Evolutionary conservation across 2,113 vertebrate species (phyloP).

Genomic region (Grus americana): DNA sequence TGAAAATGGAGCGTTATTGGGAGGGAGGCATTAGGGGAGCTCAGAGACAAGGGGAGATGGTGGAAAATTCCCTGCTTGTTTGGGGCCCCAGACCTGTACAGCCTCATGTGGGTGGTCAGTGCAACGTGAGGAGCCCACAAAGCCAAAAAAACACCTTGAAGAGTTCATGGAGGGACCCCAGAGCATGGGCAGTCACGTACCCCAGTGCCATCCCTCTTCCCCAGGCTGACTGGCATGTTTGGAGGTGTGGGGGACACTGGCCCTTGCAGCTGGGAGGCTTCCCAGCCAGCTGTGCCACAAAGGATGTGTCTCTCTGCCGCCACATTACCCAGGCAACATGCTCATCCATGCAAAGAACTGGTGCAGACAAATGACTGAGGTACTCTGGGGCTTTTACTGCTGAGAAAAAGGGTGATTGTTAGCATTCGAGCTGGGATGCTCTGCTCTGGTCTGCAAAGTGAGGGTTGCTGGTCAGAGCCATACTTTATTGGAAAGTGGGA

Average conservation of each 20-base stretch:
- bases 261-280: background rate
- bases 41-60: background rate
- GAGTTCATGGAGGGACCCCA: background rate
- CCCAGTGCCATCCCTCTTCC: background rate
- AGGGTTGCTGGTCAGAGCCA: background rate
- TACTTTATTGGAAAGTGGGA: background rate
- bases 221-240: rapidly evolving
- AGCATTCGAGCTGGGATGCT: background rate
- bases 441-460: background rate
- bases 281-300: background rate
- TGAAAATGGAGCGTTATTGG: background rate
- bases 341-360: background rate
- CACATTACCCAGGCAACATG: background rate
- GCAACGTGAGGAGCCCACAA: background rate
- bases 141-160: background rate
- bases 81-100: background rate
- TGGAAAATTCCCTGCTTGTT: background rate
- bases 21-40: background rate
- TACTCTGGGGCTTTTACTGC: background rate
- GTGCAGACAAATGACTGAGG: background rate
- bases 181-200: background rate
- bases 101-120: background rate
- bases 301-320: background rate
- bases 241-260: background rate
- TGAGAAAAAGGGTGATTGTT: background rate